Evolutionary conservation across 2,113 vertebrate genomes (phyloP).

Genomic region (Empidonax traillii): DNA sequence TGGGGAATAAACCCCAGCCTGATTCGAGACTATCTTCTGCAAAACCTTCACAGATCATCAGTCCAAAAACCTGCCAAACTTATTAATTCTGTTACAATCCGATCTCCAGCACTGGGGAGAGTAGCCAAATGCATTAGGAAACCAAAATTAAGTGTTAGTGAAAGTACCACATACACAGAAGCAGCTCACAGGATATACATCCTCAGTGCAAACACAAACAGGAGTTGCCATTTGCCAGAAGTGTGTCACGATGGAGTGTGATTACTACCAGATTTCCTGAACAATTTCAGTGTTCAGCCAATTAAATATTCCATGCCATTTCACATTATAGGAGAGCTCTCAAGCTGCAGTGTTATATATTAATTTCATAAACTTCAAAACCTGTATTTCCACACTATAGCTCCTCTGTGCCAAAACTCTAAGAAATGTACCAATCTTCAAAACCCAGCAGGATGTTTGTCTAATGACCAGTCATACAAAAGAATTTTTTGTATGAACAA

Average conservation of each 20-base stretch:
- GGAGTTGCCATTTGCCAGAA: background rate
- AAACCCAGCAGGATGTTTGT: background rate
- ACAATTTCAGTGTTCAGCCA: background rate
- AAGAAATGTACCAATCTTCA: background rate
- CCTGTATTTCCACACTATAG: background rate
- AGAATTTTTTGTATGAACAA: background rate
- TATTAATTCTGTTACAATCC: background rate
- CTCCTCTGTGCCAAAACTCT: background rate
- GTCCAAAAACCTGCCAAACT: background rate
- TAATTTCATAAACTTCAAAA: background rate
- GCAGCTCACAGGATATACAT: background rate
- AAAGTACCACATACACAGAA: background rate
- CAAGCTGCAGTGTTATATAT: background rate
- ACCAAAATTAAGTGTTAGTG: background rate
- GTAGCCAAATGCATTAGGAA: background rate
- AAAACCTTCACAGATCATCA: background rate
- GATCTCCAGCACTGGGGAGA: background rate
- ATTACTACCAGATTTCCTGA: background rate
- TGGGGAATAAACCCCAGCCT: background rate
- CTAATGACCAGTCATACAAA: background rate
- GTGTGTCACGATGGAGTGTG: background rate
- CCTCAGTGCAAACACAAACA: rapidly evolving
- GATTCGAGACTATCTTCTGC: background rate
- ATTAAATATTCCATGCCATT: background rate
- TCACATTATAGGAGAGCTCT: background rate